phyloP scores from a whole-genome alignment of 2,113 vertebrate species.

The Rhombomys opimus region DNA sequence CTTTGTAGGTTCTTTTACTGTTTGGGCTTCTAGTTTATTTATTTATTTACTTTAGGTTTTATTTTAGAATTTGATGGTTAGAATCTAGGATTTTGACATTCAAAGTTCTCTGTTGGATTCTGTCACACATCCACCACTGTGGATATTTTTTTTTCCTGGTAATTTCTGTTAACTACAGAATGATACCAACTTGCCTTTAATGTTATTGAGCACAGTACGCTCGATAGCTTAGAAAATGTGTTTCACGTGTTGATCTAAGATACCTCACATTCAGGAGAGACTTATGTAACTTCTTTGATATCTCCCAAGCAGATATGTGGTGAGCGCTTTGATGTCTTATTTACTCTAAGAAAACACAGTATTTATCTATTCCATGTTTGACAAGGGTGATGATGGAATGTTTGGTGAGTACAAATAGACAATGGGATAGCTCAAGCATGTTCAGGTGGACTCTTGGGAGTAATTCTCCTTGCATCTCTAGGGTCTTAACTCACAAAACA shows the following conservation, averaged over 20 bases:
- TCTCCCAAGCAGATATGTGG: not conserved
- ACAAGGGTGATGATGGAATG: not conserved
- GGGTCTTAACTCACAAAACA: not conserved
- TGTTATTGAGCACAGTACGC: not conserved
- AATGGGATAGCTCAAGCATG: not conserved
- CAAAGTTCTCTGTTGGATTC: not conserved
- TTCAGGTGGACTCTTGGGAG: slow-evolving; percentile 13
- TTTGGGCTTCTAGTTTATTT: not conserved
- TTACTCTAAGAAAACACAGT: slow-evolving; percentile 57
- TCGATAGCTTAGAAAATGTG: not conserved
- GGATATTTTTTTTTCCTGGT: not conserved
- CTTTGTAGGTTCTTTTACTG: not conserved
- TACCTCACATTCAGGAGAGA: not conserved
- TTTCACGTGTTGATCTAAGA: not conserved
- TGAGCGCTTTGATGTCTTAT: slow-evolving; percentile 17
- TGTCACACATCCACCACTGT: not conserved
- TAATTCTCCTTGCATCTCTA: slow-evolving; percentile 1
- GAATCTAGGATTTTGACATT: not conserved
- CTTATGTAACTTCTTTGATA: slow-evolving; percentile 1
- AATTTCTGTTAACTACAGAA: not conserved
- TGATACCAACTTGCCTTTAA: not conserved
- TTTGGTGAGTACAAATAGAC: not conserved
- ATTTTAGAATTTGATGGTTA: not conserved
- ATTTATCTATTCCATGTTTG: slow-evolving; percentile 27
- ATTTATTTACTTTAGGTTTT: not conserved